A percentile compares a stretch with the other conserved stretches of the same genome.
phyloP scores from a whole-genome alignment of 2,113 vertebrate genomes.

The Chionis minor region DNA sequence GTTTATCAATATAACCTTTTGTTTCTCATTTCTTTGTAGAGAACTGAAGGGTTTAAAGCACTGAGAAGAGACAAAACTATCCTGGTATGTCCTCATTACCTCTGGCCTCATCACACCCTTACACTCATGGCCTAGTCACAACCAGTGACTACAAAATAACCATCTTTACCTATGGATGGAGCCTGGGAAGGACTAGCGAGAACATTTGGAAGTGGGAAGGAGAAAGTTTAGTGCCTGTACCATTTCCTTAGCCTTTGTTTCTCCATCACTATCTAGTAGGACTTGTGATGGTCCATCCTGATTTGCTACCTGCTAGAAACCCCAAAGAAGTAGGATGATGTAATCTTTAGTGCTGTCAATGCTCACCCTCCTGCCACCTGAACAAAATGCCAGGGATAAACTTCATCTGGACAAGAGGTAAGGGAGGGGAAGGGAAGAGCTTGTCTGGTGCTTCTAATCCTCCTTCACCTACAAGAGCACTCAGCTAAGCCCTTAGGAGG shows the following conservation, averaged over 20 bases:
- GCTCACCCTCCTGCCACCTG: background rate
- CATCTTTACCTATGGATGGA: background rate
- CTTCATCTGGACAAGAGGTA: background rate
- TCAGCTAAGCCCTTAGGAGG: background rate
- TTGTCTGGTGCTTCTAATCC: background rate
- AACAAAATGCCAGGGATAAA: background rate
- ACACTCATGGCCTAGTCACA: background rate
- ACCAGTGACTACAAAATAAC: background rate
- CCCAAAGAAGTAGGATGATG: background rate
- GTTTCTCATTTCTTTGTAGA: constrained; percentile 12
- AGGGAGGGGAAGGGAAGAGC: background rate
- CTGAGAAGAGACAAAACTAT: background rate
- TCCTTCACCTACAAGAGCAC: background rate
- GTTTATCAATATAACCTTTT: constrained; percentile 1
- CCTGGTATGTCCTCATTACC: background rate
- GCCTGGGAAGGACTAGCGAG: background rate
- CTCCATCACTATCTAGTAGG: background rate
- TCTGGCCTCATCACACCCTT: background rate
- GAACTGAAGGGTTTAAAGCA: background rate
- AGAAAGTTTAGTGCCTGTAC: background rate
- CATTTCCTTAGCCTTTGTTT: background rate
- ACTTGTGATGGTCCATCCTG: background rate
- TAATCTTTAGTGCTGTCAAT: background rate
- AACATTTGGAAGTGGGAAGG: background rate
- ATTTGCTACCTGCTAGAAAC: background rate